Evolutionary conservation across 2,113 vertebrate species (phyloP), one percentile per base, ranked within the genome.

Genomic region (Carettochelys insculpta): DNA sequence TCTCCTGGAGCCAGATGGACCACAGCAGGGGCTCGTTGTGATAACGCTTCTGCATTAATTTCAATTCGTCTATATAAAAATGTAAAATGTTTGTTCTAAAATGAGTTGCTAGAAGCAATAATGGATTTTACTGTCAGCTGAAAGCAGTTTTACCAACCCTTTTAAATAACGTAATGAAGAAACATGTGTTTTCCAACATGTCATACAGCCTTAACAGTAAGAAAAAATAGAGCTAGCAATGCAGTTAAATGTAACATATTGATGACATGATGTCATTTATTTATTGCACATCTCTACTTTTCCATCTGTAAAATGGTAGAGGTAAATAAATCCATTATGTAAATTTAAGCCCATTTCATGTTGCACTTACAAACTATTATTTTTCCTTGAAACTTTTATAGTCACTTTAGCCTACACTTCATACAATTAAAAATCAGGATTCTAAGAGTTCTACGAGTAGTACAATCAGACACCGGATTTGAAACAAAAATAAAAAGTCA

Each of bases 281-380:
- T 94, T 94, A 92, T 96, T 94, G 87, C 88, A 53, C 90, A 86
- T 51, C 76, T 78, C 50, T 91, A 93, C 88, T 96, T 95, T 95
- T 87, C 45, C 68, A 16, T 93, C 83, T 86, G 10, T 92, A 77
- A 93, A 93, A 78, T 80, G 93, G 79, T 91, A 86, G 52, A 65
- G 58, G 89, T 94, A 43, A 94, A 52, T 86, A 94, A 83, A 88
- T 79, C 82, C 86, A 77, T 94, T 96, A 92, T 90, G 89, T 93
- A 95, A 83, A 93, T 92, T 48, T 87, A 90, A 82, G 53, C 77
- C 81, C 93, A 89, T 89, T 96, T 96, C 94, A 77, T 52, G 65
- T 92, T 80, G 52, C 71, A 86, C 83, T 97, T 96, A 61, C n/a
- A 93, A 95, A 91, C 56, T 88, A 52, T 88, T 91, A 38, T 83